phyloP scores from a whole-genome alignment of 2,797 vertebrate species.

The Rhabdophis nuchalis region DNA sequence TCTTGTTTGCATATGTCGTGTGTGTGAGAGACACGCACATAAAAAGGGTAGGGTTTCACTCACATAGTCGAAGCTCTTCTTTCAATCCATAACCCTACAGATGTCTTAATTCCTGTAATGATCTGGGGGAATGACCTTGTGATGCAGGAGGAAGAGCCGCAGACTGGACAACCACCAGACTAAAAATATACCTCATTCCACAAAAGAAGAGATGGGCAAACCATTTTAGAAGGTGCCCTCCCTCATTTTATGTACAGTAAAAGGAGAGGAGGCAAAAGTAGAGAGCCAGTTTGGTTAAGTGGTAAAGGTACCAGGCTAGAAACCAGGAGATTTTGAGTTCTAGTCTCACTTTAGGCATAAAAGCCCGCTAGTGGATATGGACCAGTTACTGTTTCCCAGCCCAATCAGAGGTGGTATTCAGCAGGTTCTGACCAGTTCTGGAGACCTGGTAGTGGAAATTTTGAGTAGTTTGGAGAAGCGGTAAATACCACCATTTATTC shows the following conservation, averaged over 20 bases:
- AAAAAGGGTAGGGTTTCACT: not conserved
- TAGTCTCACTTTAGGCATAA: not conserved
- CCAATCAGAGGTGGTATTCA: not conserved
- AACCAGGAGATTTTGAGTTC: not conserved
- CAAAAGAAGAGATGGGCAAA: not conserved
- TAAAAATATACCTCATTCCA: not conserved
- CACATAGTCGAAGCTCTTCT: not conserved
- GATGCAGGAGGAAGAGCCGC: not conserved
- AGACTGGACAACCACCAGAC: not conserved
- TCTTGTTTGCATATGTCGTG: not conserved
- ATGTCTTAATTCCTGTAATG: not conserved
- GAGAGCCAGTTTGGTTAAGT: not conserved
- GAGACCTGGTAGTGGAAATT: no score
- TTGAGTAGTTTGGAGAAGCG: no score
- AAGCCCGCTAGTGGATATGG: not conserved
- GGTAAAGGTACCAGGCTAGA: not conserved
- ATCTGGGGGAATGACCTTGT: not conserved
- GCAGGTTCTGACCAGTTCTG: no score
- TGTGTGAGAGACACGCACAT: not conserved
- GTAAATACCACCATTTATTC: no score
- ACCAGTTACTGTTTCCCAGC: not conserved
- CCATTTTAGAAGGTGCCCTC: not conserved
- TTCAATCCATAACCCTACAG: not conserved
- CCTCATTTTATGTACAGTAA: not conserved
- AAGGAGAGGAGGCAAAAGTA: not conserved